Evolutionary conservation across 2,113 vertebrate species (phyloP), one percentile per base, ranked within the genome.

Genomic region (Hypomesus transpacificus): DNA sequence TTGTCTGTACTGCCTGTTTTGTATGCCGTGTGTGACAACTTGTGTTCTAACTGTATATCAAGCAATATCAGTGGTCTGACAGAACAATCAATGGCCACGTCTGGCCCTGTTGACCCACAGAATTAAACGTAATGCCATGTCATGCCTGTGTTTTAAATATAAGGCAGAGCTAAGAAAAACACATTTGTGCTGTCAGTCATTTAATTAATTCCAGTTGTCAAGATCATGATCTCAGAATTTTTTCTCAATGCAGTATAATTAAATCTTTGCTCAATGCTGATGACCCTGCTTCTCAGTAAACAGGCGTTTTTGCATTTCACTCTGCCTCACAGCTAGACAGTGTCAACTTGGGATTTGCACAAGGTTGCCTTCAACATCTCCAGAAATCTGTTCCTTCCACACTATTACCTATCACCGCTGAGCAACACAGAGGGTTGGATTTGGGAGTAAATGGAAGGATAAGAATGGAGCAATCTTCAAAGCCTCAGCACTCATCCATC

Each of bases 61-160:
- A 89, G 86, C 88, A 89, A 87, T 85, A 87, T 76, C 52, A 70
- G 28, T 1, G n/a, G 56, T 80, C n/a, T 65, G 60, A 79, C 68
- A 51, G 73, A 81, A 79, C 64, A 67, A 68, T 72, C 71, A 69
- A 3, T 66, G 53, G 61, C 68, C 75, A 66, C 74, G 75, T 82
- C 26, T 52, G 56, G 69, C 16, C 54, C 67, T 80, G 78, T 81
- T n/a, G 14, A 74, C 64, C 63, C 74, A 70, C 39, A 1, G n/a
- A 61, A 79, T 80, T 65, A 75, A 86, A 79, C 66, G 57, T n/a
- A 66, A 61, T 68, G 71, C 63, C 57, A 61, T 70, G 66, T 62
- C 74, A 74, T 77, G 81, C 70, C 82, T 66, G 76, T 77, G 80
- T 84, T 78, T 68, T 65, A 82, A 83, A 80, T 86, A 80, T 78